Evolutionary conservation across 2,888 invertebrate species (phyloP).

Genomic region (Zaprionus obscuricornis): DNA sequence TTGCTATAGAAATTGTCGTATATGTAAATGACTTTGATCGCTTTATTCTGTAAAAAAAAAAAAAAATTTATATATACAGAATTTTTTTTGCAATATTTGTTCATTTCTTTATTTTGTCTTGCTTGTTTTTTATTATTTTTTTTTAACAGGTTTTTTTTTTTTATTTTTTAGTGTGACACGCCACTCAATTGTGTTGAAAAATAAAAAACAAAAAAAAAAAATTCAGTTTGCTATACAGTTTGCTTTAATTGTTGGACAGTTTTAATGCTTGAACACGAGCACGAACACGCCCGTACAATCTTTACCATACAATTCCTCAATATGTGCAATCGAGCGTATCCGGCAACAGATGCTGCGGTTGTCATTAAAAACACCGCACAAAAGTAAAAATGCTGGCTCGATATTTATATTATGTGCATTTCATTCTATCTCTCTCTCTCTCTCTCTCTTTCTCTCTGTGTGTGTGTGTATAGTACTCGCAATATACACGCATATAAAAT

Average conservation of each 20-base stretch:
- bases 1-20: too few species aligned
- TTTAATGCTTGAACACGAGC: conserved; percentile 31
- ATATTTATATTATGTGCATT: conserved; percentile 3
- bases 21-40: too few species aligned
- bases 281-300: conserved; percentile 20
- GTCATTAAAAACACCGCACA: conserved; percentile 53
- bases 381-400: conserved; percentile 51
- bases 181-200: conserved; percentile 15
- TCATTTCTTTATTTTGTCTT: too few species aligned
- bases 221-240: conserved; percentile 13
- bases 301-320: conserved; percentile 23
- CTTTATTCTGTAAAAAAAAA: too few species aligned
- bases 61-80: too few species aligned
- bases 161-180: conserved; percentile 5
- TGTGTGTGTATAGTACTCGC: conserved; percentile 14
- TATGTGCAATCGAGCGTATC: conserved; percentile 63
- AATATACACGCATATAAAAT: conserved; percentile 33
- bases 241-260: conserved; percentile 43
- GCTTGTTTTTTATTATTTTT: too few species aligned
- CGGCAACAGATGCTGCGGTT: conserved; percentile 69
- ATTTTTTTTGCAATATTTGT: too few species aligned
- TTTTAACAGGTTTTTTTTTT: background rate
- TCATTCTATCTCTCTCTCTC: conserved; percentile 1
- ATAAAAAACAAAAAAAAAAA: conserved; percentile 18
- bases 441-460: background rate